Percentiles rank a stretch among this genome's conserved stretches.
Conservation (phyloP, 2,888 invertebrate genomes). For the Hydrotaea diabolus region DNA sequence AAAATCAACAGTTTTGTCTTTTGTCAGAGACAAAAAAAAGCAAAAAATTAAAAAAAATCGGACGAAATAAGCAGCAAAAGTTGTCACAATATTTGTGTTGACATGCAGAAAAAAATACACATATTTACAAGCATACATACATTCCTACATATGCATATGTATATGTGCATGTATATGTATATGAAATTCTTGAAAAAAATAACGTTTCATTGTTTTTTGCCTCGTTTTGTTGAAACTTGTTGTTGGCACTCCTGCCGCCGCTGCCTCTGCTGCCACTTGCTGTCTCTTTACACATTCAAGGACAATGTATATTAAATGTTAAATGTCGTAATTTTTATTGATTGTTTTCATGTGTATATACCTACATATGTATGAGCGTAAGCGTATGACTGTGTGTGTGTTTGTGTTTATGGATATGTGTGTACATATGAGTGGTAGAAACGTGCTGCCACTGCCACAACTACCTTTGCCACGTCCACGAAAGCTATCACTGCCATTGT, state of each 20-base stretch:
- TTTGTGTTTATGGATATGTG: too few species aligned
- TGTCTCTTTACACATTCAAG: constrained; percentile 57
- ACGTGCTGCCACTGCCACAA: constrained; percentile 6
- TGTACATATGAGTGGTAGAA: not conserved
- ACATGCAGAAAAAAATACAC: not conserved
- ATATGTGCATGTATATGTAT: not conserved
- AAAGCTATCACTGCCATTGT: not conserved
- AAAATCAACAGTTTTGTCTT: constrained; percentile 23
- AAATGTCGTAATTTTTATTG: constrained; percentile 68
- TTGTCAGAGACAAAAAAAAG: not conserved
- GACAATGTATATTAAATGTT: constrained; percentile 64
- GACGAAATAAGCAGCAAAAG: not conserved
- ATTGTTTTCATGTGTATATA: constrained; percentile 47
- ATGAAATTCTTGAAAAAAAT: not conserved
- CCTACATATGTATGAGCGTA: not conserved
- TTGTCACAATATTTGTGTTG: constrained; percentile 14
- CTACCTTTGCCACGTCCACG: not conserved
- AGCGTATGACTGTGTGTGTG: not conserved
- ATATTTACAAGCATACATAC: not conserved
- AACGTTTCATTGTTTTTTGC: not conserved
- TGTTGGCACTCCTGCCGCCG: constrained; percentile 14
- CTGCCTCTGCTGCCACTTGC: constrained; percentile 28
- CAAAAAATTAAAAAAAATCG: not conserved
- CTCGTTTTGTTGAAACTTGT: constrained; percentile 42
- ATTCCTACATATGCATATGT: not conserved